A percentile compares a stretch with the other conserved stretches of the same genome.
These are phyloP conservation scores for Syngnathus typhle DNA, from an alignment of 2,113 vertebrate species.

Conservation along the genomic window DNA sequence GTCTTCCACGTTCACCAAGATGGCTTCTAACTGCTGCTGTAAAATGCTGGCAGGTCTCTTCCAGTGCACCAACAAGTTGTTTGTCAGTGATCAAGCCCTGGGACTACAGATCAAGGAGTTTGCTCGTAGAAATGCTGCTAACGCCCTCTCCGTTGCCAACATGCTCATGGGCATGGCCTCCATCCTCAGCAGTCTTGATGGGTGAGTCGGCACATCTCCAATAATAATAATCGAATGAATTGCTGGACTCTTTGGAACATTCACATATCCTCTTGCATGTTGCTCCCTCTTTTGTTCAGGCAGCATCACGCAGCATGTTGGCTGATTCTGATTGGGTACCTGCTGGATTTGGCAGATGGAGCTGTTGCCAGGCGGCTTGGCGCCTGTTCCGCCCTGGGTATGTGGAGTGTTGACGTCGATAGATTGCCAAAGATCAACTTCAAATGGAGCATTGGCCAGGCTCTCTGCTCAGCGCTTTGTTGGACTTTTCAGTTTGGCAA, in stretches of 20 bases:
- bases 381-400: constrained; percentile 81
- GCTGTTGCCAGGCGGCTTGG: constrained; percentile 79
- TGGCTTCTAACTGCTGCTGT: constrained; percentile 42
- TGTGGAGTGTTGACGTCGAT: constrained; percentile 58
- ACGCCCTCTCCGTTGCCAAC: constrained; percentile 81
- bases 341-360: constrained; percentile 82
- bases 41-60: constrained; percentile 73
- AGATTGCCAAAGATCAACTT: constrained; percentile 31
- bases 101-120: constrained; percentile 71
- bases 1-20: constrained; percentile 17
- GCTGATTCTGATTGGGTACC: constrained; percentile 86
- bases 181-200: constrained; percentile 82
- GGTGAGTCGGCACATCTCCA: constrained; percentile 61
- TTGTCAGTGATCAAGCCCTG: constrained; percentile 57
- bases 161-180: constrained; percentile 84
- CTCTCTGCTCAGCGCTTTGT: constrained; percentile 33
- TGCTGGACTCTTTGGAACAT: neutral
- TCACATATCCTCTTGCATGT: neutral
- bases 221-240: neutral
- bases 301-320: constrained; percentile 81
- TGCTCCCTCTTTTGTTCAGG: constrained; percentile 57
- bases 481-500: constrained; percentile 18
- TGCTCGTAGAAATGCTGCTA: constrained; percentile 80
- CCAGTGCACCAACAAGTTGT: constrained; percentile 70
- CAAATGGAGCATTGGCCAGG: constrained; percentile 19